A percentile compares a stretch with the other conserved stretches of the same genome.
These are phyloP conservation scores for Epizoanthus rinbou DNA, from an alignment of 92 coral and sea anemone genomes.

Conservation along the genomic window DNA sequence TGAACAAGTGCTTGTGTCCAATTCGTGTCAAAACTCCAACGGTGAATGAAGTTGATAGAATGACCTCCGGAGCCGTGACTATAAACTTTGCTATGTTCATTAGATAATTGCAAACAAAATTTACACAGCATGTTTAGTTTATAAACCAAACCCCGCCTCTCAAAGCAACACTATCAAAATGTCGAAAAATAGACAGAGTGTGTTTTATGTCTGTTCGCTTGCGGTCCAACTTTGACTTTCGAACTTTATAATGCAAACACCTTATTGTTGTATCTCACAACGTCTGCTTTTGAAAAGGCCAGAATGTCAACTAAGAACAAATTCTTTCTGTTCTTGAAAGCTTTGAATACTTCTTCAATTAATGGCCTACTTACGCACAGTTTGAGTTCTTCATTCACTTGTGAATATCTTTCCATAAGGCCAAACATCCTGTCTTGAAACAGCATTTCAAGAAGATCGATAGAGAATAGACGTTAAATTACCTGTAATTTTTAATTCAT, in stretches of 20 bases:
- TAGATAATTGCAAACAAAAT: constrained; percentile 61
- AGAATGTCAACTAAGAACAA: background rate
- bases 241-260: constrained; percentile 11
- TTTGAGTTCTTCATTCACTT: constrained; percentile 17
- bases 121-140: constrained; percentile 54
- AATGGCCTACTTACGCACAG: constrained; percentile 21
- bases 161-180: constrained; percentile 28
- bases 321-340: constrained; percentile 9
- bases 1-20: background rate
- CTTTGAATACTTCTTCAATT: constrained; percentile 17
- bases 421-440: background rate
- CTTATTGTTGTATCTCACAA: constrained; percentile 18
- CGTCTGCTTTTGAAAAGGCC: constrained; percentile 32
- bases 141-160: constrained; percentile 60
- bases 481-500: constrained; percentile 8
- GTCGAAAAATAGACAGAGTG: constrained; percentile 3
- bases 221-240: constrained; percentile 5
- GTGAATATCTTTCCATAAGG: constrained; percentile 25
- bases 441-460: constrained; percentile 10
- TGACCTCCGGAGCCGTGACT: constrained; percentile 20
- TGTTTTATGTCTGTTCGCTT: constrained; percentile 41
- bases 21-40: background rate
- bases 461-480: background rate
- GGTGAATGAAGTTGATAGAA: background rate
- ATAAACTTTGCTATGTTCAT: constrained; percentile 10